Evolutionary conservation across 2,797 vertebrate species (phyloP).

Genomic region (Scomberomorus guttatus): DNA sequence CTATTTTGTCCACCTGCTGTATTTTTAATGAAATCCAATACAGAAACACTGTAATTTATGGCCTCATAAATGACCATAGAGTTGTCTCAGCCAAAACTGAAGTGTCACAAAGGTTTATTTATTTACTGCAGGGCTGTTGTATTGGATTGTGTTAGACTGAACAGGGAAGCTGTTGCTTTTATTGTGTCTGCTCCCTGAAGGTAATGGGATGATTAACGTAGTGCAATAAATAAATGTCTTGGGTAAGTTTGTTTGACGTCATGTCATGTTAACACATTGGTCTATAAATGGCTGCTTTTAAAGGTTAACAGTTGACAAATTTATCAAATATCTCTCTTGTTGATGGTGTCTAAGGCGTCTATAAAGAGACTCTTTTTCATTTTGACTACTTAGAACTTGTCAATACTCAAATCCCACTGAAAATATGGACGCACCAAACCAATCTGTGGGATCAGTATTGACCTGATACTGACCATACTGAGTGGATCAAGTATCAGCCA

Average conservation of each 20-base stretch:
- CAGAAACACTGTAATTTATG: slow-evolving; percentile 6
- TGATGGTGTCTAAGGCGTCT: no score
- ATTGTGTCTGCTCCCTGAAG: slow-evolving; percentile 20
- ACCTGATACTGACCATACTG: neutral
- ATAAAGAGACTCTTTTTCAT: neutral
- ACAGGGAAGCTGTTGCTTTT: slow-evolving; percentile 33
- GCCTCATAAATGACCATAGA: slow-evolving; percentile 30
- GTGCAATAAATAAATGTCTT: neutral
- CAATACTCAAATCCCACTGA: neutral
- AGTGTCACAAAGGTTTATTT: slow-evolving; percentile 33
- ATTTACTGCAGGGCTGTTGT: slow-evolving; percentile 19
- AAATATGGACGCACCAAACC: neutral
- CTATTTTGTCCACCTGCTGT: slow-evolving; percentile 13
- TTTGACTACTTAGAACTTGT: neutral
- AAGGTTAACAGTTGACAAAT: neutral
- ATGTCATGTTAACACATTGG: no score
- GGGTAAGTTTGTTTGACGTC: no score
- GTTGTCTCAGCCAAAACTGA: slow-evolving; percentile 11
- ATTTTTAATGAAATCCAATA: slow-evolving; percentile 11
- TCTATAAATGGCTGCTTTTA: neutral
- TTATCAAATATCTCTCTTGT: neutral
- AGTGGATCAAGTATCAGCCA: neutral
- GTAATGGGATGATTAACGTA: slow-evolving; percentile 10
- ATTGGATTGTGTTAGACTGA: slow-evolving; percentile 32
- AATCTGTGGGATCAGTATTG: neutral